Evolutionary conservation across 2,797 vertebrate genomes (phyloP).

Genomic region (Macroramphosus scolopax): DNA sequence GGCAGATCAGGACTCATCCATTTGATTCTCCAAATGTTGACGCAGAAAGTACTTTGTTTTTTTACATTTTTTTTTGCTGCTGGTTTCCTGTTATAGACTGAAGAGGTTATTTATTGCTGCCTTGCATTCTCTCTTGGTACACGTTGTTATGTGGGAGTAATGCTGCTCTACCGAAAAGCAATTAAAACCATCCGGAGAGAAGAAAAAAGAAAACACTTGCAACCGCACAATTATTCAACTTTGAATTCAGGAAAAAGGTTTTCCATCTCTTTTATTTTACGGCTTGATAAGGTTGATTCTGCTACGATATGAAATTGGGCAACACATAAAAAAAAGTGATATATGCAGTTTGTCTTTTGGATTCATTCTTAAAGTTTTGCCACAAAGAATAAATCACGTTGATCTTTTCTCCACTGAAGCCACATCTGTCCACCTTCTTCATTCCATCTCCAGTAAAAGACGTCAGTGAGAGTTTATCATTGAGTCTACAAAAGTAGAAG

Average conservation of each 20-base stretch:
- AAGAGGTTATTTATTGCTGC: constrained; percentile 72
- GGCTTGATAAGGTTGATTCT: neutral
- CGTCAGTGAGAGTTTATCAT: no score
- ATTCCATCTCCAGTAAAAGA: no score
- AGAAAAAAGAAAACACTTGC: constrained; percentile 7
- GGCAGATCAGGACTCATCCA: no score
- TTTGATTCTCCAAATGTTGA: no score
- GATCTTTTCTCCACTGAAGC: neutral
- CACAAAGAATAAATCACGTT: neutral
- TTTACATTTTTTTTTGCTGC: constrained; percentile 32
- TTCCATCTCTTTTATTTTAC: constrained; percentile 4
- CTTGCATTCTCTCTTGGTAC: constrained; percentile 74
- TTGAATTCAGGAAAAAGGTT: constrained; percentile 25
- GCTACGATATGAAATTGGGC: no score
- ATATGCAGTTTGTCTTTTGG: neutral
- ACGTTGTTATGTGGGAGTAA: constrained; percentile 76
- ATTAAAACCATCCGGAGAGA: constrained; percentile 63
- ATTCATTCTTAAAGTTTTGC: neutral
- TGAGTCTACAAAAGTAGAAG: no score
- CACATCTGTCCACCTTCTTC: no score
- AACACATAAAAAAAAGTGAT: no score
- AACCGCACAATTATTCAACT: constrained; percentile 1
- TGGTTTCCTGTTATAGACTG: constrained; percentile 58
- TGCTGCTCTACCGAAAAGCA: constrained; percentile 64
- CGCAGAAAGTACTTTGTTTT: no score